Evolutionary conservation across 2,888 invertebrate genomes (phyloP).

Genomic region (Heliconius cydno): DNA sequence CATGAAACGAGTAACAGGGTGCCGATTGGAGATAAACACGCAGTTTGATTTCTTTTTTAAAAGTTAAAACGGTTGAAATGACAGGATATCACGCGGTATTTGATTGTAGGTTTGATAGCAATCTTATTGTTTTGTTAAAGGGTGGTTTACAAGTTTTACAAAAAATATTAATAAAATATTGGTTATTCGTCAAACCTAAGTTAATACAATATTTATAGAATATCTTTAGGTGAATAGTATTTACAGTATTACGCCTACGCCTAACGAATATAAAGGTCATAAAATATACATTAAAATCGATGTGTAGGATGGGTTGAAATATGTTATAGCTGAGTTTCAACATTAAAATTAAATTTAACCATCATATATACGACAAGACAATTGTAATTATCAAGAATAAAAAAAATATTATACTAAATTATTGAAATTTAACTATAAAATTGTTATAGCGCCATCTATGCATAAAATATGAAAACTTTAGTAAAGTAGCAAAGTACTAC

Average conservation of each 20-base stretch:
- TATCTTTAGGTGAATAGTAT: constrained; percentile 12
- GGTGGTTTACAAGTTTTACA: constrained; percentile 60
- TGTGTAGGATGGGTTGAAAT: constrained; percentile 18
- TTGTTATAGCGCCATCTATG: constrained; percentile 40
- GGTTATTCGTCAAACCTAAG: constrained; percentile 29
- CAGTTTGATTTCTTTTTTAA: constrained; percentile 60
- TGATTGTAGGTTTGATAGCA: constrained; percentile 65
- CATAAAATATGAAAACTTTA: not conserved
- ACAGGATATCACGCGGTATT: constrained; percentile 71
- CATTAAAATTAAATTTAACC: not conserved
- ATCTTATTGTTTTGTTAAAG: constrained; percentile 61
- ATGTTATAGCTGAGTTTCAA: not conserved
- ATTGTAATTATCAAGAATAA: not conserved
- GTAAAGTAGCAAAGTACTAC: not conserved
- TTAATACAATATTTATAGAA: constrained; percentile 1
- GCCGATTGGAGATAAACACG: constrained; percentile 80
- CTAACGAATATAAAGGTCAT: not conserved
- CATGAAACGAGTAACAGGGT: constrained; percentile 81
- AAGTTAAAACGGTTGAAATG: constrained; percentile 72
- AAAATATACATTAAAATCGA: constrained; percentile 21
- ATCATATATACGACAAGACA: too few species aligned
- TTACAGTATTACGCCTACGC: constrained; percentile 20
- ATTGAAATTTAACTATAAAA: not conserved
- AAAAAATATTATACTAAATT: not conserved
- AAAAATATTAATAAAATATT: constrained; percentile 40